phyloP scores from a whole-genome alignment of 92 coral and sea anemone genomes.

The Bergia sp. region DNA sequence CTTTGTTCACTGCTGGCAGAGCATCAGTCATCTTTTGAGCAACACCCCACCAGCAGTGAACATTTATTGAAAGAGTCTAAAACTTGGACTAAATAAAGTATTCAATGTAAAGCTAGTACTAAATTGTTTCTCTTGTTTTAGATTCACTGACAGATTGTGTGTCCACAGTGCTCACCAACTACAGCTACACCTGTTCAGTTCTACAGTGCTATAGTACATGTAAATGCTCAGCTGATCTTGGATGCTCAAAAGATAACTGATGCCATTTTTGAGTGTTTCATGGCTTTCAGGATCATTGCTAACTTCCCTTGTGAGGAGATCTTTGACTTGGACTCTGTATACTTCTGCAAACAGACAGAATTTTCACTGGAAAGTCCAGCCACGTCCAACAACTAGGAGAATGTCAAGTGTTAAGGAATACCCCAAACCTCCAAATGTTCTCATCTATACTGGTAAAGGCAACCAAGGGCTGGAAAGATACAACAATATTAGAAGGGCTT shows the following conservation, averaged over 20 bases:
- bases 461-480: slow-evolving; percentile 54
- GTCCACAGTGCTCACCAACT: no score
- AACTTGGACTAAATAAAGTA: no score
- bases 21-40: no score
- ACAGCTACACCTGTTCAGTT: no score
- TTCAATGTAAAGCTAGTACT: no score
- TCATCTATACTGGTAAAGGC: slow-evolving; percentile 73
- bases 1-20: no score
- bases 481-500: slow-evolving; percentile 43
- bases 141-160: no score
- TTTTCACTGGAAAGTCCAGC: background rate
- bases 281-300: slow-evolving; percentile 40
- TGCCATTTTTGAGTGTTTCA: slow-evolving; percentile 34
- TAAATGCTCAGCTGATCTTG: background rate
- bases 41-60: no score
- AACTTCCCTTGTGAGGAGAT: slow-evolving; percentile 32
- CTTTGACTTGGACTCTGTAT: background rate
- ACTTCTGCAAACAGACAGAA: background rate
- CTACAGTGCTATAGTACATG: no score
- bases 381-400: background rate
- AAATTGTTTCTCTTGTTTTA: no score
- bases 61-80: no score
- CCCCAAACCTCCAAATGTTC: slow-evolving; percentile 86
- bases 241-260: background rate
- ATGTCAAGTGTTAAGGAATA: background rate